Evolutionary conservation across 2,797 vertebrate species (phyloP).

Genomic region (Perodicticus potto): DNA sequence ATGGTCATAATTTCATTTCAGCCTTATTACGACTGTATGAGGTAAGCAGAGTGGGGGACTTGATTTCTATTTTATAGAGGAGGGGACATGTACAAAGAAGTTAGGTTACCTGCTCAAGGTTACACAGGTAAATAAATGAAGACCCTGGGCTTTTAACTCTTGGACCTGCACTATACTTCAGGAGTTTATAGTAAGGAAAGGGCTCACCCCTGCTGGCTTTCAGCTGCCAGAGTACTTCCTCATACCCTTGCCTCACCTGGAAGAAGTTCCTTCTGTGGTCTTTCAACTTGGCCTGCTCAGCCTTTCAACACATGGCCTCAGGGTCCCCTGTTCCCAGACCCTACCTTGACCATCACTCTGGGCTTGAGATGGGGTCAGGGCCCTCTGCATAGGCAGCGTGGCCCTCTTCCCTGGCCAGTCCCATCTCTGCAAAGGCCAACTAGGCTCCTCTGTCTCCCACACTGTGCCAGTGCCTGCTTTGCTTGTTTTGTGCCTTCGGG

Average conservation of each 20-base stretch:
- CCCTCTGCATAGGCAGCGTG: background rate
- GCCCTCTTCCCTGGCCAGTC: background rate
- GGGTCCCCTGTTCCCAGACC: background rate
- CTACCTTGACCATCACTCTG: background rate
- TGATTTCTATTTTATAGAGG: slow-evolving; percentile 19
- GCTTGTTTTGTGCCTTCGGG: background rate
- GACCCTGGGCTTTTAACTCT: background rate
- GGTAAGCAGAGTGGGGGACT: background rate
- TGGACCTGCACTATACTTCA: background rate
- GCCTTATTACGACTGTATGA: background rate
- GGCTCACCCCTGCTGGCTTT: background rate
- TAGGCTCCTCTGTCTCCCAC: background rate
- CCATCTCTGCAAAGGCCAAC: background rate
- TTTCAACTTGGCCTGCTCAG: background rate
- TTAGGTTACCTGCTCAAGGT: slow-evolving; percentile 1
- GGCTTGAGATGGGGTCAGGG: background rate
- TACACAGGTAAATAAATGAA: slow-evolving; percentile 24
- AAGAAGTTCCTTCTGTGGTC: background rate
- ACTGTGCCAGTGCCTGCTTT: background rate
- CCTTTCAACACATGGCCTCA: background rate
- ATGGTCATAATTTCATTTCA: background rate
- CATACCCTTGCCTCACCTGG: background rate
- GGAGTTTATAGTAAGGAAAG: background rate
- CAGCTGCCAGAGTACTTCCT: background rate
- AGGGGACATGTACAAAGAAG: slow-evolving; percentile 1